These are phyloP conservation scores for Procambarus clarkii DNA, from an alignment of 1,140 invertebrate genomes.

Conservation along the genomic window DNA sequence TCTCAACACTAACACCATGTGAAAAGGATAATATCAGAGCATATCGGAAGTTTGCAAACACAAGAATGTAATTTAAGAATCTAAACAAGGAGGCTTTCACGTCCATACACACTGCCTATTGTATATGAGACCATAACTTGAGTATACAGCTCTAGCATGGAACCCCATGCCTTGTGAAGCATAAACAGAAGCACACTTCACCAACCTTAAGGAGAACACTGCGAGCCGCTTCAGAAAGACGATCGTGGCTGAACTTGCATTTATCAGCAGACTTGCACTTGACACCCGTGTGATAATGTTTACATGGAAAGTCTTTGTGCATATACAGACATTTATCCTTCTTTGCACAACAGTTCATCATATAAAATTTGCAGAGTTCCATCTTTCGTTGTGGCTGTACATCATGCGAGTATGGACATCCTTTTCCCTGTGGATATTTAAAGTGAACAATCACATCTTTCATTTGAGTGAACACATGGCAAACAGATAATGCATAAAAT, in stretches of 20 bases:
- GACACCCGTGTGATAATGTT: slow-evolving; percentile 95
- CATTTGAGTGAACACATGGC: too few relatives aligned
- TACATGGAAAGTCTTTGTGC: slow-evolving; percentile 98
- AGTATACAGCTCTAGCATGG: too few relatives aligned
- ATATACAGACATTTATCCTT: slow-evolving; percentile 96
- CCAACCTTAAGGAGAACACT: slow-evolving; percentile 82
- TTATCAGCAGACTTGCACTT: slow-evolving; percentile 87
- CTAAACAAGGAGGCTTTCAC: too few relatives aligned
- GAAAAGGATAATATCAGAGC: too few relatives aligned
- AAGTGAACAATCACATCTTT: too few relatives aligned
- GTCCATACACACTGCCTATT: too few relatives aligned
- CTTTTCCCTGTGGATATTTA: slow-evolving; percentile 80
- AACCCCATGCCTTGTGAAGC: too few relatives aligned
- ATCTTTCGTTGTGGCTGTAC: slow-evolving; percentile 88
- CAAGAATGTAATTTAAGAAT: too few relatives aligned
- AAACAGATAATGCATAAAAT: too few relatives aligned
- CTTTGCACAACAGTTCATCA: slow-evolving; percentile 96
- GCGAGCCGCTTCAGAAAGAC: slow-evolving; percentile 84
- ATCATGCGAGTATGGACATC: slow-evolving; percentile 91
- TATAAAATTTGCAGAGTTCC: slow-evolving; percentile 97
- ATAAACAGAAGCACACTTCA: slow-evolving; percentile 22
- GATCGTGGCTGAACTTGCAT: slow-evolving; percentile 96
- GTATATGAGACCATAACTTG: too few relatives aligned
- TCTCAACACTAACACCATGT: too few relatives aligned
- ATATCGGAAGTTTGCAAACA: too few relatives aligned